Base-by-base conservation (phyloP, 2,113 vertebrate genomes). In the Sturnus vulgaris region DNA sequence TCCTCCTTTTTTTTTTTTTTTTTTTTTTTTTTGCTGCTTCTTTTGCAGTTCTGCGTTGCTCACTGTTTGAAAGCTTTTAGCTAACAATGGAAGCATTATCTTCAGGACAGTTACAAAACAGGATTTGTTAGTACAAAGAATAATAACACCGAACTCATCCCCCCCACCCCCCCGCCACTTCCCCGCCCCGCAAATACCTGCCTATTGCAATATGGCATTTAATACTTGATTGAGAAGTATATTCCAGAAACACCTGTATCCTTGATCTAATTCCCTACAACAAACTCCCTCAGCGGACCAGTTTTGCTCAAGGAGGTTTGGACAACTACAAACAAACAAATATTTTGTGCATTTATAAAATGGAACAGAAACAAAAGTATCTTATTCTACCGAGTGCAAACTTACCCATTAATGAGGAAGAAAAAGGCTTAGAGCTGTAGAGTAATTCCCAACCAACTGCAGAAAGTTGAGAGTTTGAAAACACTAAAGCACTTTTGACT, bases 391-490 rank as follows among this genome's bases (percentile, higher is more conserved):
- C 97, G 56, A 97, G 95, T 95, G 93, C 97, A 97, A 98, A 99
- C 99, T 99, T 98, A 99, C 99, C 98, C 92, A 97, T 94, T 92
- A 98, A 98, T 97, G 97, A 97, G 97, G 97, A 98, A 95, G 97
- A 96, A 92, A 95, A 95, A 95, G 97, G 96, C 96, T 96, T 95
- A 96, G 93, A 95, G 95, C 97, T 92, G 95, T 96, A 95, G 93
- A 91, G 94, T 81, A 94, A 97, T 97, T 97, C 93, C 96, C 97
- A 97, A 92, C 72, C 95, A 96, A 97, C 82, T 83, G 96, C 96
- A 97, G 94, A 97, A 98, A 98, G 97, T 98, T 97, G 93, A 95
- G 97, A 97, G 96, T 98, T 97, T 95, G 93, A 56, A 89, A 97
- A 96, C 93, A 98, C 95, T 95, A 78, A 82, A 95, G 96, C 93